phyloP scores from a whole-genome alignment of 1,140 invertebrate genomes.

The Laodelphax striatellus region DNA sequence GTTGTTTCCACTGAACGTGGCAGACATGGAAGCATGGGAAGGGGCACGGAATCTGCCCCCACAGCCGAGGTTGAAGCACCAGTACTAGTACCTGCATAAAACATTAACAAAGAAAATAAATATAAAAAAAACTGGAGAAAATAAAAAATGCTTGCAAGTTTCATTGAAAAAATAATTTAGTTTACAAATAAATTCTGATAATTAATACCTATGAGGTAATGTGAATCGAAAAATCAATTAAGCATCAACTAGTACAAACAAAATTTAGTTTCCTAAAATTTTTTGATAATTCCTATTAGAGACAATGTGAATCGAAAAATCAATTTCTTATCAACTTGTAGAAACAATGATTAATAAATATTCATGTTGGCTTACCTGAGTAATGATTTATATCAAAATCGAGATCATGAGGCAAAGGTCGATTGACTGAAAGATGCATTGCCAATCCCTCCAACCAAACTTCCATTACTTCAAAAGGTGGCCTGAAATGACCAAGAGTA shows the following conservation, averaged over 20 bases:
- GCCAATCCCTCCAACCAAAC: slow-evolving; percentile 67
- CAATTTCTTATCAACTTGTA: too few species aligned
- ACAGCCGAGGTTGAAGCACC: slow-evolving; percentile 6
- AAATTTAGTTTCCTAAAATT: too few species aligned
- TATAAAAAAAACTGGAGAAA: too few species aligned
- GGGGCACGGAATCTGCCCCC: not conserved
- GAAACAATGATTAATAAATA: too few species aligned
- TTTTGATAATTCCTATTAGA: too few species aligned
- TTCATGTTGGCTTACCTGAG: slow-evolving; percentile 27
- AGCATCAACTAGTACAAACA: too few species aligned
- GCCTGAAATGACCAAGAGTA: slow-evolving; percentile 37
- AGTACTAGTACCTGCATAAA: slow-evolving; percentile 9
- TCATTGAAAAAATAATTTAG: too few species aligned
- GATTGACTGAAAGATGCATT: slow-evolving; percentile 53
- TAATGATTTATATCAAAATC: slow-evolving; percentile 66
- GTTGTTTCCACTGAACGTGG: slow-evolving; percentile 1
- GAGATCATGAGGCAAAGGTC: slow-evolving; percentile 49
- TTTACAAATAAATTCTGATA: too few species aligned
- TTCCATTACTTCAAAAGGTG: slow-evolving; percentile 76
- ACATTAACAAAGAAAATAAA: not conserved
- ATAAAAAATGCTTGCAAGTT: too few species aligned
- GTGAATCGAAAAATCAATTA: too few species aligned
- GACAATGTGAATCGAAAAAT: too few species aligned
- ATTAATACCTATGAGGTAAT: too few species aligned
- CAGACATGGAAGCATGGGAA: not conserved